Evolutionary conservation across 2,797 vertebrate genomes (phyloP).

Genomic region (Gymnocypris eckloni): DNA sequence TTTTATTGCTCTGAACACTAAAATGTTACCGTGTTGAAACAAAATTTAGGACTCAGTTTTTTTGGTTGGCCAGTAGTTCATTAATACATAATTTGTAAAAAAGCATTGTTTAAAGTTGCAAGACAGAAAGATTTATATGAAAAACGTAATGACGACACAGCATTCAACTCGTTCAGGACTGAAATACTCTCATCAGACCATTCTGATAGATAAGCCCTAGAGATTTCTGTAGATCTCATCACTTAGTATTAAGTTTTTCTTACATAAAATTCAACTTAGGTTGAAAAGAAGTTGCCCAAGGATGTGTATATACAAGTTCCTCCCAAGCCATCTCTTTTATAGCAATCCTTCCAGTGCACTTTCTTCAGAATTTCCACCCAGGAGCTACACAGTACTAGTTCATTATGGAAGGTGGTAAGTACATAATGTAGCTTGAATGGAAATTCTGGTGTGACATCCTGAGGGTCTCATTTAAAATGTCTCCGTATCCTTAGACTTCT

Average conservation of each 20-base stretch:
- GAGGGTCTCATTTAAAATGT: background rate
- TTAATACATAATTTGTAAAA: background rate
- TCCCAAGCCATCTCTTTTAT: background rate
- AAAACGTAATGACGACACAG: background rate
- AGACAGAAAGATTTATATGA: background rate
- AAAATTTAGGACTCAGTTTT: too few species aligned
- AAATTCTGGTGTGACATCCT: background rate
- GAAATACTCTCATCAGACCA: background rate
- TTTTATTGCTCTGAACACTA: conserved; percentile 64
- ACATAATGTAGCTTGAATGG: background rate
- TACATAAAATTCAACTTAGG: background rate
- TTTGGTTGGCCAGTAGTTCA: too few species aligned
- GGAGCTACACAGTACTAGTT: conserved; percentile 21
- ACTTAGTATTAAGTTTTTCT: background rate
- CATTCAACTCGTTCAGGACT: background rate
- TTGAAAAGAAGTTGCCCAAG: background rate
- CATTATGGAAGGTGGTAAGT: background rate
- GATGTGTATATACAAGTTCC: background rate
- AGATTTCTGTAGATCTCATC: background rate
- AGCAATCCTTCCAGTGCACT: background rate
- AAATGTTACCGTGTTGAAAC: background rate
- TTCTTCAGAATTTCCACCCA: background rate
- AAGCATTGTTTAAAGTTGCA: background rate
- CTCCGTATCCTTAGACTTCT: conserved; percentile 44
- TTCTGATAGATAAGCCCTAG: background rate